phyloP scores from a whole-genome alignment of 2,797 vertebrate genomes.

The Brachyalestes nurse region DNA sequence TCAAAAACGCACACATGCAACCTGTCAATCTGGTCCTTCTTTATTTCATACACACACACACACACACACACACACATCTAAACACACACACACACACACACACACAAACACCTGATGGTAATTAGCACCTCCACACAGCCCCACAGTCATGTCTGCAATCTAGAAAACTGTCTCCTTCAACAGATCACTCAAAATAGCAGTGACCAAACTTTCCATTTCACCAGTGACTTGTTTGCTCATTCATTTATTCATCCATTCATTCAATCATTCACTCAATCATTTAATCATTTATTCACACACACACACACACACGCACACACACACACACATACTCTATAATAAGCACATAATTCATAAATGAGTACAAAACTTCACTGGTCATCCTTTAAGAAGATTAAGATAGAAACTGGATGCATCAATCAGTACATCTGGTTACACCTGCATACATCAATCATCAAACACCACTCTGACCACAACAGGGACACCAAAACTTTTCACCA shows the following conservation, averaged over 20 bases:
- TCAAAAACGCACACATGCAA: constrained; percentile 4
- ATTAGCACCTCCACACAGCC: constrained; percentile 39
- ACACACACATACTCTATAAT: no score
- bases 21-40: constrained; percentile 19
- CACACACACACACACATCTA: neutral
- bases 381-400: no score
- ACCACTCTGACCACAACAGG: no score
- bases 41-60: constrained; percentile 5
- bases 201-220: constrained; percentile 60
- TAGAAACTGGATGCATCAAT: no score
- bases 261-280: no score
- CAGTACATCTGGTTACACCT: no score
- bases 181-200: constrained; percentile 62
- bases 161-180: constrained; percentile 61
- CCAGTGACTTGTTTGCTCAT: constrained; percentile 22
- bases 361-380: no score
- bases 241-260: neutral
- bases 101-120: constrained; percentile 35
- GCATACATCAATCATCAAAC: no score
- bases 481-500: no score
- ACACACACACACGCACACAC: no score
- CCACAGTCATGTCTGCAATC: constrained; percentile 49
- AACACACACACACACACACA: neutral
- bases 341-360: no score
- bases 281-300: no score